Evolutionary conservation across 2,888 invertebrate genomes (phyloP).

Genomic region (Sinhomidia bicolor): DNA sequence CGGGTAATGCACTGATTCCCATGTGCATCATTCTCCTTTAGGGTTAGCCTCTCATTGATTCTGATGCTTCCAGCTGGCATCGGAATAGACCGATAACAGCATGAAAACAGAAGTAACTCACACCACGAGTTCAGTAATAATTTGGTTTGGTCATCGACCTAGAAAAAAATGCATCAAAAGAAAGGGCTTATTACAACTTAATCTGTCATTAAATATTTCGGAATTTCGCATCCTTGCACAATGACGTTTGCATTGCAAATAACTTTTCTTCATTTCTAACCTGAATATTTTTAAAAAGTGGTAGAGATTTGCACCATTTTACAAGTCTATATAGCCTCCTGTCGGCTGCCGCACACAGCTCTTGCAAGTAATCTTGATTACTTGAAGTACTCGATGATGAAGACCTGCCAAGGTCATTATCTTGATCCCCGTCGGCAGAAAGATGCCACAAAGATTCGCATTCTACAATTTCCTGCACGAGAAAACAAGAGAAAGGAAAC

Average conservation of each 20-base stretch:
- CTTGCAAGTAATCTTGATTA: constrained; percentile 92
- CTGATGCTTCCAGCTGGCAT: constrained; percentile 80
- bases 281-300: constrained; percentile 97
- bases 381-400: constrained; percentile 83
- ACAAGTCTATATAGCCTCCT: constrained; percentile 98
- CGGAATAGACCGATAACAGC: constrained; percentile 90
- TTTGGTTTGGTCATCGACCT: constrained; percentile 99
- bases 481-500: constrained; percentile 39
- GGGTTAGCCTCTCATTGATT: constrained; percentile 80
- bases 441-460: constrained; percentile 98
- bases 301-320: constrained; percentile 98
- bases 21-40: constrained; percentile 81
- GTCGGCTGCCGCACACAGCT: constrained; percentile 96
- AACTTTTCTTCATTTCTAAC: constrained; percentile 86
- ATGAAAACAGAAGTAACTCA: constrained; percentile 93
- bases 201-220: too few relatives aligned
- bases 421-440: constrained; percentile 88
- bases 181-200: too few relatives aligned
- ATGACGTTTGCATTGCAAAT: too few relatives aligned
- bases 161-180: constrained; percentile 74
- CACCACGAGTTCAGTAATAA: constrained; percentile 99
- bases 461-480: constrained; percentile 93
- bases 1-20: constrained; percentile 89
- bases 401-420: constrained; percentile 80
- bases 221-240: too few relatives aligned